Conservation (phyloP, 2,113 vertebrate species). For the Coturnix japonica region DNA sequence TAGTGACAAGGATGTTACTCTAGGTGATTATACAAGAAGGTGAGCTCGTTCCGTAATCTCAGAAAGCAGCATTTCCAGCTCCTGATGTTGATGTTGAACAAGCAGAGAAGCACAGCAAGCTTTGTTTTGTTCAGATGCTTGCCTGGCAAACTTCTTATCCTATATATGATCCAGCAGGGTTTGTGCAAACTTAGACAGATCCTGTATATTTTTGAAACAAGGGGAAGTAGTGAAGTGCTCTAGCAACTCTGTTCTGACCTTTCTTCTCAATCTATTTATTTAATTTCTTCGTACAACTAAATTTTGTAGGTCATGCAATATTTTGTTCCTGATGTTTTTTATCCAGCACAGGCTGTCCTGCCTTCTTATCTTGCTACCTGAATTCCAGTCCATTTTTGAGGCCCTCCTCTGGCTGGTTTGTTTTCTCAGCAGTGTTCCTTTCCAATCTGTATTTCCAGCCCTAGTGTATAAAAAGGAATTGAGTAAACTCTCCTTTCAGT, state of each 20-base stretch:
- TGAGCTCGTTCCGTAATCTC: background rate
- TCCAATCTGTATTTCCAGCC: background rate
- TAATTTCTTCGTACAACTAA: background rate
- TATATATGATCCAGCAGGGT: background rate
- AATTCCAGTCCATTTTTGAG: background rate
- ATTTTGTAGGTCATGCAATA: rapidly evolving
- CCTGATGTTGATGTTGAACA: rapidly evolving
- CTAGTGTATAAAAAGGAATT: background rate
- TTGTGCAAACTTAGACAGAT: background rate
- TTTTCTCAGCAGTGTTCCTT: background rate
- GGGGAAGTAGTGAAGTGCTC: background rate
- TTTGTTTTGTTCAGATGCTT: background rate
- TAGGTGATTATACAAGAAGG: background rate
- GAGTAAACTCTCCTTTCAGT: slow-evolving; percentile 9
- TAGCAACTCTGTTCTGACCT: background rate
- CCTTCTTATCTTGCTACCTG: background rate
- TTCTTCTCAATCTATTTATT: background rate
- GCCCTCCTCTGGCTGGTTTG: background rate
- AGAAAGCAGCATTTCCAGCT: background rate
- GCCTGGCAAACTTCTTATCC: background rate
- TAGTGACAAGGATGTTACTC: background rate
- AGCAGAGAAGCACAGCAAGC: slow-evolving; percentile 1
- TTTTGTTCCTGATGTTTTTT: background rate
- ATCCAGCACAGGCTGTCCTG: background rate
- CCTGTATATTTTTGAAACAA: background rate